phyloP scores from a whole-genome alignment of 2,797 vertebrate species.

The Phataginus tricuspis region DNA sequence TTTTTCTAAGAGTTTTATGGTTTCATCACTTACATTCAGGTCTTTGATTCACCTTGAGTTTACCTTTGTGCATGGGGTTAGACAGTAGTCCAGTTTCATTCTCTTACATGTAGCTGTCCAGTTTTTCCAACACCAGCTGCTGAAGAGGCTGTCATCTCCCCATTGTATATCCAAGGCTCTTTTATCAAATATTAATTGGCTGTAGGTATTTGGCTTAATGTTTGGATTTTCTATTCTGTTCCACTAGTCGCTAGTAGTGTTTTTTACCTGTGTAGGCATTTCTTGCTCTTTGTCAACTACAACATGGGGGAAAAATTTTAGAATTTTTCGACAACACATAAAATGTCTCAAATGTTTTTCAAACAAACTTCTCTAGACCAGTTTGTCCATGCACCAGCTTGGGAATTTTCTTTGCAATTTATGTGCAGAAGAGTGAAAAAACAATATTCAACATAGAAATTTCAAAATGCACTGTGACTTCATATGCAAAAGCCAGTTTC shows the following conservation, averaged over 20 bases:
- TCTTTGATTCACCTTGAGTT: too few relatives aligned
- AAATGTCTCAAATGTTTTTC: constrained; percentile 36
- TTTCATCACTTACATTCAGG: too few relatives aligned
- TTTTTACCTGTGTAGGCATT: background rate
- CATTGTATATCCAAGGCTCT: too few relatives aligned
- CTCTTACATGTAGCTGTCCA: too few relatives aligned
- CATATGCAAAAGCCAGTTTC: constrained; percentile 25
- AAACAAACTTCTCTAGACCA: background rate
- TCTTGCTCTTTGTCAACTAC: background rate
- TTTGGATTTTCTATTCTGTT: too few relatives aligned
- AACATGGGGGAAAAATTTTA: background rate
- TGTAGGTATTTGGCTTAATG: too few relatives aligned
- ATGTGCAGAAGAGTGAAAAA: constrained; percentile 32
- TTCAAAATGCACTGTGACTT: background rate
- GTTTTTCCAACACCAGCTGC: too few relatives aligned
- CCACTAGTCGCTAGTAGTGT: background rate
- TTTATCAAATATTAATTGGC: too few relatives aligned
- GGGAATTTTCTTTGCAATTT: background rate
- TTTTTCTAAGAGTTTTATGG: too few relatives aligned
- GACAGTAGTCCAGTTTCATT: too few relatives aligned
- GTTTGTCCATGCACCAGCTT: background rate
- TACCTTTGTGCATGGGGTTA: too few relatives aligned
- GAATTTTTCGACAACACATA: background rate
- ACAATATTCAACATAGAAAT: background rate
- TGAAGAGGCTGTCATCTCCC: too few relatives aligned